Percentiles rank a stretch among this genome's conserved stretches.
Evolutionary conservation across 2,888 invertebrate genomes (phyloP).

Genomic region (Scelioninae gen. 1): DNA sequence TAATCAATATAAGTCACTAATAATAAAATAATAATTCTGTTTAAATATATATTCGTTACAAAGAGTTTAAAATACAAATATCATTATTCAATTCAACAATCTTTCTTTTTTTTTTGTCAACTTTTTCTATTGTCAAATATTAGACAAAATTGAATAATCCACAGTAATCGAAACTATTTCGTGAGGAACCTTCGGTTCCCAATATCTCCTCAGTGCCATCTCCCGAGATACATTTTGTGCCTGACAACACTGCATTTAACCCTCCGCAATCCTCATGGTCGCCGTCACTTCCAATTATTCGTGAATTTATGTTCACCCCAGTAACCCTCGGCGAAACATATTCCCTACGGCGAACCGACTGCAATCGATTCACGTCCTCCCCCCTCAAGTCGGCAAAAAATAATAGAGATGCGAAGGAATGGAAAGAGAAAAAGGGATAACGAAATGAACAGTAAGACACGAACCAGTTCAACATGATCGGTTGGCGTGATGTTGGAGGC

Average conservation of each 20-base stretch:
- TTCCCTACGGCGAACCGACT: conserved; percentile 28
- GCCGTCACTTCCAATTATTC: conserved; percentile 48
- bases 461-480: conserved; percentile 39
- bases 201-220: conserved; percentile 11
- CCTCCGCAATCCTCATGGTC: conserved; percentile 31
- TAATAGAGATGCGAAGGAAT: too few relatives aligned
- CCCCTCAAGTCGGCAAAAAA: conserved; percentile 23
- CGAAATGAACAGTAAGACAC: too few relatives aligned
- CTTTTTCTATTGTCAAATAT: too few relatives aligned
- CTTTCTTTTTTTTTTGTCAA: too few relatives aligned
- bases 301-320: conserved; percentile 40
- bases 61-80: too few relatives aligned
- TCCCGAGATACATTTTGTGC: conserved; percentile 3
- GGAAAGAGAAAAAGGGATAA: conserved; percentile 1
- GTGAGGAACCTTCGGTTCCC: conserved; percentile 5
- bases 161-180: conserved; percentile 10
- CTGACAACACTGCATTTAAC: conserved; percentile 8
- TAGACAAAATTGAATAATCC: too few relatives aligned
- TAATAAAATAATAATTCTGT: too few relatives aligned
- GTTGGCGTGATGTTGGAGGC: conserved; percentile 8
- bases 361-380: conserved; percentile 40
- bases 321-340: conserved; percentile 40
- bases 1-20: too few relatives aligned
- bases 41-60: too few relatives aligned
- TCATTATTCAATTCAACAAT: too few relatives aligned